Conservation (phyloP, 23 tunicate genomes). For the Clavelina lepadiformis region DNA sequence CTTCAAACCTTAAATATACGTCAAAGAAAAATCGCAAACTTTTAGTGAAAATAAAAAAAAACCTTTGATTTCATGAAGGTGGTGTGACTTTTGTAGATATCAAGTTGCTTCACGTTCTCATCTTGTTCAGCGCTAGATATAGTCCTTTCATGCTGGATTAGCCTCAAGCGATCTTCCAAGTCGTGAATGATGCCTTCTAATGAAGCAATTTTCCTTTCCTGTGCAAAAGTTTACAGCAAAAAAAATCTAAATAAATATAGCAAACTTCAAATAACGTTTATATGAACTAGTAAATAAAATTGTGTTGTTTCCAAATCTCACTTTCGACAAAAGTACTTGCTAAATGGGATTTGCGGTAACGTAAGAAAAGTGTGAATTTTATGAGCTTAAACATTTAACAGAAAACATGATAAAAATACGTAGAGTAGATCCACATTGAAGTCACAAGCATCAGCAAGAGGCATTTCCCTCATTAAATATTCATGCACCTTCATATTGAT, state of each 20-base stretch:
- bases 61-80: slow-evolving; percentile 76
- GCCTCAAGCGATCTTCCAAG: slow-evolving; percentile 43
- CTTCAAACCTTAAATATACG: too few relatives aligned
- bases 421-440: background rate
- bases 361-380: too few relatives aligned
- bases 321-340: too few relatives aligned
- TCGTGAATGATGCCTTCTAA: slow-evolving; percentile 49
- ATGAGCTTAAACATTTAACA: too few relatives aligned
- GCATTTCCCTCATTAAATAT: background rate
- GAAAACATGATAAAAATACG: too few relatives aligned
- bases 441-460: background rate
- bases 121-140: slow-evolving; percentile 37
- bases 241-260: background rate
- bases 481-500: slow-evolving; percentile 41
- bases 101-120: slow-evolving; percentile 68
- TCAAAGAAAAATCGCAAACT: too few relatives aligned
- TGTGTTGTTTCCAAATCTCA: too few relatives aligned
- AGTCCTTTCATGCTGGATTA: slow-evolving; percentile 33
- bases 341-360: too few relatives aligned
- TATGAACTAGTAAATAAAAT: background rate
- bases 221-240: too few relatives aligned
- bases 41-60: too few relatives aligned
- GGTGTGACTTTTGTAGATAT: slow-evolving; percentile 68
- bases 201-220: slow-evolving; percentile 73
- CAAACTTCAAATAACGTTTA: background rate